Evolutionary conservation across 1,140 invertebrate genomes (phyloP).

Genomic region (Caerostris extrusa): DNA sequence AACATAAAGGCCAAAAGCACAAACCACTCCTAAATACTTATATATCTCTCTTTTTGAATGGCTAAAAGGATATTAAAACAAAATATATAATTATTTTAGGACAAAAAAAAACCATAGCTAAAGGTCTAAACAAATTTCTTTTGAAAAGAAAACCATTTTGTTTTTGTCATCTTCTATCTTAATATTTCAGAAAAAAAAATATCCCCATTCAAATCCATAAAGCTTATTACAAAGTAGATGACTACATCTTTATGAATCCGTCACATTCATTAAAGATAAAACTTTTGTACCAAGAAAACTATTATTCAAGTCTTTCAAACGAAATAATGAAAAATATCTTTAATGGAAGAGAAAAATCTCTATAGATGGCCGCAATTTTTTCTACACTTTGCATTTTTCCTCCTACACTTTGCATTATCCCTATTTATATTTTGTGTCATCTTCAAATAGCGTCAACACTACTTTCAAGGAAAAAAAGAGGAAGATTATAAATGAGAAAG

Average conservation of each 20-base stretch:
- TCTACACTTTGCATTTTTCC: not conserved
- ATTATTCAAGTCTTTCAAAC: not conserved
- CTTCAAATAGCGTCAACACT: not conserved
- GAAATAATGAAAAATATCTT: not conserved
- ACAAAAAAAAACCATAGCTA: not conserved
- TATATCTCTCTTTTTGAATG: too few species aligned
- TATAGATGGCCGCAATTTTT: not conserved
- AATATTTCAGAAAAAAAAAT: not conserved
- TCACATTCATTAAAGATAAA: constrained; percentile 17
- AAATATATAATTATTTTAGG: not conserved
- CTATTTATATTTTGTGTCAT: constrained; percentile 15
- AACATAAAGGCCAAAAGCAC: not conserved
- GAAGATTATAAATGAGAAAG: constrained; percentile 2
- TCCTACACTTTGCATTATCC: not conserved
- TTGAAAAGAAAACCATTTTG: not conserved
- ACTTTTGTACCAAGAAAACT: not conserved
- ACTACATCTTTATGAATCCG: constrained; percentile 6
- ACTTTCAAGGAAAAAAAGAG: not conserved
- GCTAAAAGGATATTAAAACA: not conserved
- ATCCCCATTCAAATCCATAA: not conserved
- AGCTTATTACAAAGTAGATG: not conserved
- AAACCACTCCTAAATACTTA: not conserved
- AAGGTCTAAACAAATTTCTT: not conserved
- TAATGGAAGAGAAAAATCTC: not conserved
- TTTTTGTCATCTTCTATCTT: not conserved